Percentiles rank a stretch among this genome's conserved stretches.
These are phyloP conservation scores for Danio tinwini DNA, from an alignment of 2,797 vertebrate genomes.

Conservation along the genomic window DNA sequence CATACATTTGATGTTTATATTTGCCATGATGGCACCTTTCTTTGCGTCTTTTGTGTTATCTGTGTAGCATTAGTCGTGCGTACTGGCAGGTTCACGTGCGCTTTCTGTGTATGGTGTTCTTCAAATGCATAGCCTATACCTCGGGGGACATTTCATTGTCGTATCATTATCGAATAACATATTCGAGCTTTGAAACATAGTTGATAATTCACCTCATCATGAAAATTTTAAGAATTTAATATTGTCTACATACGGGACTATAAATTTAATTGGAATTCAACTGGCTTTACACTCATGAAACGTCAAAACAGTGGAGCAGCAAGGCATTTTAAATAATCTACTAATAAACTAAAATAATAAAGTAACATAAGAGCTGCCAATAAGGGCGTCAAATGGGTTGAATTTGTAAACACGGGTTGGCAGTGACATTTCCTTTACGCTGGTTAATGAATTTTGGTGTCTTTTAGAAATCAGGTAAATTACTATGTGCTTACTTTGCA, in stretches of 20 bases:
- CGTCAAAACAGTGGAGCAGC: not conserved
- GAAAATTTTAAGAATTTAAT: not conserved
- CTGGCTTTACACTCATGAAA: not conserved
- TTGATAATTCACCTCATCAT: not conserved
- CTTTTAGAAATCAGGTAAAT: not conserved
- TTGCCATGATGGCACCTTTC: conserved; percentile 43
- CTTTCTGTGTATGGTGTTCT: not conserved
- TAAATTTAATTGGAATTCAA: not conserved
- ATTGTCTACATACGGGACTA: not conserved
- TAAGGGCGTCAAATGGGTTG: not conserved
- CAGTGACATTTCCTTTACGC: not conserved
- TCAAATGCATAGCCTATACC: not conserved
- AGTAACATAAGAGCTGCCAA: not conserved
- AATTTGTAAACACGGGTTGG: not conserved
- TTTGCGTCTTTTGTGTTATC: conserved; percentile 25
- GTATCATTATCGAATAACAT: conserved; percentile 44
- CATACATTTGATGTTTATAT: conserved; percentile 38
- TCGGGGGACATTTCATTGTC: not conserved
- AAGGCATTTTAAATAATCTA: not conserved
- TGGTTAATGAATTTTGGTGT: not conserved
- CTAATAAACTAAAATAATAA: not conserved
- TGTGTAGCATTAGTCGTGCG: not conserved
- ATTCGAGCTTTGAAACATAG: not conserved
- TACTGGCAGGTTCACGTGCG: not conserved
- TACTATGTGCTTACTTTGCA: not conserved